phyloP scores from a whole-genome alignment of 2,113 vertebrate genomes.

The Podilymbus podiceps region DNA sequence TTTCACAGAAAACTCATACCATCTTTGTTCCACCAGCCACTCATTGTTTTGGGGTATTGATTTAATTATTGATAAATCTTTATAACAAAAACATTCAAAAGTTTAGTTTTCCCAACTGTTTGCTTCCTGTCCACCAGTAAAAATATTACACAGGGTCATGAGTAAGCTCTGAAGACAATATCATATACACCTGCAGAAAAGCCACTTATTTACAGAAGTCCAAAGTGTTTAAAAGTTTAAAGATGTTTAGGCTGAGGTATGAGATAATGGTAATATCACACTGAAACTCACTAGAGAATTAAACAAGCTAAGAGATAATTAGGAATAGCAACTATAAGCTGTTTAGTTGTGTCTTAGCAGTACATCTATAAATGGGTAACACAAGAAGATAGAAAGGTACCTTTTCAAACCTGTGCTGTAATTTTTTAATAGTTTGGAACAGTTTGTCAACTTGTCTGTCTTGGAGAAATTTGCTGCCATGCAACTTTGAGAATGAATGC shows the following conservation, averaged over 20 bases:
- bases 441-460: background rate
- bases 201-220: background rate
- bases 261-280: background rate
- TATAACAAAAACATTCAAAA: background rate
- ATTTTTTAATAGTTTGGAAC: background rate
- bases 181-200: background rate
- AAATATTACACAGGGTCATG: background rate
- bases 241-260: background rate
- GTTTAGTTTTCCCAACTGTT: background rate
- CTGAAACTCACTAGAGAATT: background rate
- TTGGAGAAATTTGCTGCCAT: background rate
- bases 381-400: background rate
- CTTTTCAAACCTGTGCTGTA: background rate
- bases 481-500: background rate
- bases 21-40: background rate
- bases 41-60: background rate
- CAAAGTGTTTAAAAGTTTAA: background rate
- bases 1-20: background rate
- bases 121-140: background rate
- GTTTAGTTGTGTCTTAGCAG: background rate
- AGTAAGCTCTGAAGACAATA: background rate
- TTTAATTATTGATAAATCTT: background rate
- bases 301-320: background rate
- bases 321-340: background rate
- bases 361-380: background rate